A percentile compares a stretch with the other conserved stretches of the same genome.
Evolutionary conservation across 2,797 vertebrate species (phyloP).

Genomic region (Spinus olivaceus): DNA sequence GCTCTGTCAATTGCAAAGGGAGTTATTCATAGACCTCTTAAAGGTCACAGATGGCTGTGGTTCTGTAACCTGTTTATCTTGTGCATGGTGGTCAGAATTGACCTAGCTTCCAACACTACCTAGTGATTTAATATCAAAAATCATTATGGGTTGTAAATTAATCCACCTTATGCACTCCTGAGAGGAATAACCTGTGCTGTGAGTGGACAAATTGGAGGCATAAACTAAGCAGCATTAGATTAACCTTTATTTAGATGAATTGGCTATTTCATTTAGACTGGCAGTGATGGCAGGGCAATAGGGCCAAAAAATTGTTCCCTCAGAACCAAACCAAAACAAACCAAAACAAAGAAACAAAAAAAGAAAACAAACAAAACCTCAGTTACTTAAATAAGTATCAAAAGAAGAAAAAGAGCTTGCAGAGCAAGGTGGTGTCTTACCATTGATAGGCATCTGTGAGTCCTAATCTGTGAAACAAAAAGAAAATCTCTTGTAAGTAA

Average conservation of each 20-base stretch:
- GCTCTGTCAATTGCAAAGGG: background rate
- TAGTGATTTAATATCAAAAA: constrained; percentile 4
- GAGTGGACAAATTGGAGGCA: background rate
- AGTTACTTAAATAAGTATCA: background rate
- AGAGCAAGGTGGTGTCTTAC: constrained; percentile 74
- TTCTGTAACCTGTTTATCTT: constrained; percentile 4
- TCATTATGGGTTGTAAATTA: background rate
- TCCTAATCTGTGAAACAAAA: constrained; percentile 78
- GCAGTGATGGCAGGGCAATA: background rate
- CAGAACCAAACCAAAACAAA: background rate
- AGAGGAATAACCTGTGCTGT: background rate
- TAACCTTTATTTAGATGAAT: background rate
- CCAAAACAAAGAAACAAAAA: background rate
- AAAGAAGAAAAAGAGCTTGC: background rate
- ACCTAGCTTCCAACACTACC: background rate
- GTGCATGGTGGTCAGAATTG: background rate
- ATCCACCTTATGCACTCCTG: background rate
- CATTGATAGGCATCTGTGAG: constrained; percentile 85
- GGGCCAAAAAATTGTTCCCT: background rate
- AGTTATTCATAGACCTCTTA: constrained; percentile 7
- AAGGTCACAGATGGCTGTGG: constrained; percentile 27
- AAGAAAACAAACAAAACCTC: background rate
- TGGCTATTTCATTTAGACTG: background rate
- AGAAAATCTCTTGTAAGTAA: constrained; percentile 35
- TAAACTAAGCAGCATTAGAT: background rate